Evolutionary conservation across 2,113 vertebrate genomes (phyloP), one percentile per base, ranked within the genome.

Genomic region (Ascaphus truei): DNA sequence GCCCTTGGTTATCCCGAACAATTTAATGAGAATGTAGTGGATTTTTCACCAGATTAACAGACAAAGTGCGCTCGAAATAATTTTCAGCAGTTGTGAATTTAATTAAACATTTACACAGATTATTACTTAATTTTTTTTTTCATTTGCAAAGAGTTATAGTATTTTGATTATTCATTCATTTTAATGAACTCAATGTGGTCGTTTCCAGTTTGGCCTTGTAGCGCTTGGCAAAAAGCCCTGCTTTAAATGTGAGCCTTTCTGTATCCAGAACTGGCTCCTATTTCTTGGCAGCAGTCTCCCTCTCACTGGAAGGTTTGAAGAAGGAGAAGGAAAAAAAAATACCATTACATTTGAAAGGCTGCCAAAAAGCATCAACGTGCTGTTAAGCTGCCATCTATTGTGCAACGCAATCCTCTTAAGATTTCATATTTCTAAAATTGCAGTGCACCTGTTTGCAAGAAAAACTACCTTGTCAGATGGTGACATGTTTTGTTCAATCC

Each of bases 171-270:
- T 76, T 79, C 73, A 68, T 68, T 75, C 71, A 68, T 75, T 63
- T 72, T 81, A 83, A 87, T 83, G 84, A 86, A 80, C 80, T 84
- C 85, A 84, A 72, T 62, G 83, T 85, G 82, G 79, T 80, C 74
- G 80, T 90, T 88, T 90, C 86, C 83, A 80, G 85, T 79, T 81
- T 89, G 86, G 87, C 84, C 76, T 76, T 0, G 74, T 60, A 77
- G 79, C 73, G 59, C 80, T 82, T 88, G 88, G 87, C 85, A 68
- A 20, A 6, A 66, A 23, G 79, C 84, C 79, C 48, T 25, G 0
- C 68, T 62, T 77, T 80, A 80, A 84, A 80, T 58, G 72, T 0
- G 73, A 85, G 77, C 15, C 76, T 81, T 15, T 18, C 73, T 47
- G 81, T 83, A 83, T 89, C 78, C 83, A 83, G 80, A 81, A 81